Conservation (phyloP, 1,140 invertebrate species). For the Diorhabda sublineata region DNA sequence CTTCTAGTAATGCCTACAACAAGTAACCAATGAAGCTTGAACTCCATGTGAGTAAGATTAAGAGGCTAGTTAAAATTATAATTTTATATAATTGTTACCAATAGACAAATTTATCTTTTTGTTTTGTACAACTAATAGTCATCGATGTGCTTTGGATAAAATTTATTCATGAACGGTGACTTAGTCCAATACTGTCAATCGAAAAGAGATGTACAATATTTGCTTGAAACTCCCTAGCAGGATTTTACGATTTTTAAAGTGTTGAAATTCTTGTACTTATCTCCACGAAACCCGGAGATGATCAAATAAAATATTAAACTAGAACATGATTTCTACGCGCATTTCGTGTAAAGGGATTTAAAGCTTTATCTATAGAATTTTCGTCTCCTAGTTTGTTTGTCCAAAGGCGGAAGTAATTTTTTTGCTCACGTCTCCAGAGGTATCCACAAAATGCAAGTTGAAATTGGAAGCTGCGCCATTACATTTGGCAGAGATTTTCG, state of each 20-base stretch:
- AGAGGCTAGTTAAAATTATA: too few relatives aligned
- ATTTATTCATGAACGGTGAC: background rate
- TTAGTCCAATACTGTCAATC: conserved; percentile 6
- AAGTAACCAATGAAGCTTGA: too few relatives aligned
- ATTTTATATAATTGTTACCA: too few relatives aligned
- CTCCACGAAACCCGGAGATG: conserved; percentile 34
- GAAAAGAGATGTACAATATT: background rate
- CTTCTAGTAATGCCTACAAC: too few relatives aligned
- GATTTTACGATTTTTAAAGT: conserved; percentile 16
- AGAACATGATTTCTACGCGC: conserved; percentile 43
- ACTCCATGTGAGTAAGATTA: too few relatives aligned
- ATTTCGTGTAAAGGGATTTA: conserved; percentile 41
- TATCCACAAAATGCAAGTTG: background rate
- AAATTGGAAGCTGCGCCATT: background rate
- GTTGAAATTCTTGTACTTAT: conserved; percentile 35
- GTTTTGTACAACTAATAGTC: too few relatives aligned
- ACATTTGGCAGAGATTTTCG: too few relatives aligned
- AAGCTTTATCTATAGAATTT: conserved; percentile 21
- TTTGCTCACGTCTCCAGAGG: background rate
- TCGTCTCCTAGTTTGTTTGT: conserved; percentile 8
- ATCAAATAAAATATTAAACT: conserved; percentile 45
- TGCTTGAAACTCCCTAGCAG: conserved; percentile 7
- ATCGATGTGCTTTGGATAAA: background rate
- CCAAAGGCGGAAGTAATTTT: conserved; percentile 9
- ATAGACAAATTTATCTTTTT: too few relatives aligned